Evolutionary conservation across 2,113 vertebrate genomes (phyloP).

Genomic region (Cinclus cinclus): DNA sequence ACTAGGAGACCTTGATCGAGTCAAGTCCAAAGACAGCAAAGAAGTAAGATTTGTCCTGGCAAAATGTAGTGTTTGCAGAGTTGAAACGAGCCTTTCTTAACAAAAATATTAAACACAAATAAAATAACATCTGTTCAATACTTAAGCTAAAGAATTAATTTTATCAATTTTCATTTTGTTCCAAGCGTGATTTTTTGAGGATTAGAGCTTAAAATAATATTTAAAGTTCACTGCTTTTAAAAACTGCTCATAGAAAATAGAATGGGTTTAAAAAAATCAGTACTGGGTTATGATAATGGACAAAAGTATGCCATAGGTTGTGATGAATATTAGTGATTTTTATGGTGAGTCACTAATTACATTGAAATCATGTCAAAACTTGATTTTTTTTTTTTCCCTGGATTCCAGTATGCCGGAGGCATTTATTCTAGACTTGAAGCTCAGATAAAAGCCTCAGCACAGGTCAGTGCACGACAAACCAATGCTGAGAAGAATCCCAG

Average conservation of each 20-base stretch:
- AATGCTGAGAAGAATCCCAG: conserved; percentile 83
- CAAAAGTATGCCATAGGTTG: background rate
- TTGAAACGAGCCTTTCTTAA: background rate
- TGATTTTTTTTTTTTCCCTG: background rate
- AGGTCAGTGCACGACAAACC: conserved; percentile 77
- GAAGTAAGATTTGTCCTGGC: conserved; percentile 79
- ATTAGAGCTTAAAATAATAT: background rate
- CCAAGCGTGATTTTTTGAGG: background rate
- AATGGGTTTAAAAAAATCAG: background rate
- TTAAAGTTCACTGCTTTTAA: background rate
- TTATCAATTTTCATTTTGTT: background rate
- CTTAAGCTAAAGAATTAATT: background rate
- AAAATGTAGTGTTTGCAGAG: background rate
- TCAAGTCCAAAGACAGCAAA: conserved; percentile 87
- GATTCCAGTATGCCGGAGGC: conserved; percentile 83
- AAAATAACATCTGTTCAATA: background rate
- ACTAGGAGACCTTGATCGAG: conserved; percentile 87
- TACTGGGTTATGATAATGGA: background rate
- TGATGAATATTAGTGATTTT: background rate
- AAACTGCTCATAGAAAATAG: background rate
- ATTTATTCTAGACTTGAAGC: conserved; percentile 92
- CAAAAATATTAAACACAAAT: background rate
- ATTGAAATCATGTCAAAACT: background rate
- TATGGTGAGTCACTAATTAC: background rate
- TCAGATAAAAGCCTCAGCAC: conserved; percentile 83